Evolutionary conservation across 2,113 vertebrate genomes (phyloP).

Genomic region (Formicarius rufipectus): DNA sequence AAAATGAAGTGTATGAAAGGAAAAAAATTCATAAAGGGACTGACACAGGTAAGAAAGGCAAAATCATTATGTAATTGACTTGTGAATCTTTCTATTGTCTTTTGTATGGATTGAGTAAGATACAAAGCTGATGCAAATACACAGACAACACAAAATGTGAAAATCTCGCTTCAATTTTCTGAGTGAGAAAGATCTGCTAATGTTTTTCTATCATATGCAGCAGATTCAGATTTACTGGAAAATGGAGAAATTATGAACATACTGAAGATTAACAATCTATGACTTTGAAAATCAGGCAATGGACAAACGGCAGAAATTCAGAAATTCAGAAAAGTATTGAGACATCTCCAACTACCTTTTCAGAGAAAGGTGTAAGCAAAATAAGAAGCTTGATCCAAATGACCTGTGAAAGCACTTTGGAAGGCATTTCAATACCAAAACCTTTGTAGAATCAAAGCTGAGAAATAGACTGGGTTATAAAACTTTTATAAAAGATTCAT

Average conservation of each 20-base stretch:
- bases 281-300: not conserved
- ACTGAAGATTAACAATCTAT: not conserved
- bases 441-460: constrained; percentile 31
- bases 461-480: constrained; percentile 25
- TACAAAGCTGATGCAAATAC: not conserved
- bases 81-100: not conserved
- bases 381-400: not conserved
- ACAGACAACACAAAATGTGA: not conserved
- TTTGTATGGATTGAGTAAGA: not conserved
- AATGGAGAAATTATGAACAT: not conserved
- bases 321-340: not conserved
- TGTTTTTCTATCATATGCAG: not conserved
- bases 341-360: not conserved
- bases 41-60: not conserved
- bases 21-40: not conserved
- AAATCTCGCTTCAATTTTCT: not conserved
- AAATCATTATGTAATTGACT: not conserved
- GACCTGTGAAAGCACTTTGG: constrained; percentile 28
- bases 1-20: not conserved
- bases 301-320: not conserved
- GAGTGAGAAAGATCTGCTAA: not conserved
- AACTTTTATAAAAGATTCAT: constrained; percentile 45
- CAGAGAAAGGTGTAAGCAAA: not conserved
- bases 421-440: constrained; percentile 26
- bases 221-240: not conserved